A percentile compares a stretch with the other conserved stretches of the same genome.
Conservation (phyloP, 2,888 invertebrate species). For the Glyphotaelius pellucidus region DNA sequence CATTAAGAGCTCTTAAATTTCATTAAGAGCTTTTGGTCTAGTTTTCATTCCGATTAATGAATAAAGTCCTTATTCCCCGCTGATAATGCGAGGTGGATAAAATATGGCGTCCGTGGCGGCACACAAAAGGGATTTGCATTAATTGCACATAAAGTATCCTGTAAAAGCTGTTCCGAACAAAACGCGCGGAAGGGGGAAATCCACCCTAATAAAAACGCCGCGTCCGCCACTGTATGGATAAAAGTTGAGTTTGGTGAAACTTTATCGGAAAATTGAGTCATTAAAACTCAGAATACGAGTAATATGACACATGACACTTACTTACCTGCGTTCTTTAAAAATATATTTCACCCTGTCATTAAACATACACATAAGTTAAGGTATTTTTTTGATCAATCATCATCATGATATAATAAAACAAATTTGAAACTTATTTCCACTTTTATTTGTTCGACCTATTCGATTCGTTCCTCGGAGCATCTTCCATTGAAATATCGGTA, state of each 20-base stretch:
- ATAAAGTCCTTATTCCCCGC: neutral
- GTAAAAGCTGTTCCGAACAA: conserved; percentile 49
- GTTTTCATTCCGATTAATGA: neutral
- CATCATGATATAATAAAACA: no score
- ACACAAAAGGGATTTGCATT: conserved; percentile 59
- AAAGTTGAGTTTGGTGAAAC: neutral
- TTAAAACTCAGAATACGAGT: neutral
- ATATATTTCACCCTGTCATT: no score
- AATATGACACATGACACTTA: neutral
- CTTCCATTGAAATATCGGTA: no score
- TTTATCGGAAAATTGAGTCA: neutral
- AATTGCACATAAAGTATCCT: conserved; percentile 63
- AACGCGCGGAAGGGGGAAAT: conserved; percentile 13
- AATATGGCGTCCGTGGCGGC: conserved; percentile 34
- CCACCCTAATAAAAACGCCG: conserved; percentile 2
- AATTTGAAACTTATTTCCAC: no score
- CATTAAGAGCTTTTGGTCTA: neutral
- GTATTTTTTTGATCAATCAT: no score
- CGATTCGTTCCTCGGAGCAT: no score
- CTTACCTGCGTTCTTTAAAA: no score
- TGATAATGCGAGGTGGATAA: conserved; percentile 5
- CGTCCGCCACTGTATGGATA: neutral
- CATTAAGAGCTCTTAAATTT: no score
- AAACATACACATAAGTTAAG: no score
- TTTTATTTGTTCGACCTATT: no score